These are phyloP conservation scores for Noctua pronuba DNA, from an alignment of 2,888 invertebrate species.

Conservation along the genomic window DNA sequence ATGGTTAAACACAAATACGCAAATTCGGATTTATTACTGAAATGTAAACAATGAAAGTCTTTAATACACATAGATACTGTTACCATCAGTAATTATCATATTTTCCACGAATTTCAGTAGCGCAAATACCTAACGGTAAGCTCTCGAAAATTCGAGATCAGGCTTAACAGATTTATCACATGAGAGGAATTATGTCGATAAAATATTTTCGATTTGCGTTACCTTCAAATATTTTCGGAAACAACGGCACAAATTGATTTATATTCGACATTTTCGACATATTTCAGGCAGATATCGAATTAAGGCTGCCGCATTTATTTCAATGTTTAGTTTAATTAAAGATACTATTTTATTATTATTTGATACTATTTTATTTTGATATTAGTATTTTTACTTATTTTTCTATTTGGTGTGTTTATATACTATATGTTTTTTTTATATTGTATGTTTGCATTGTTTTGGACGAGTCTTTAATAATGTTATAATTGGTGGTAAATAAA, in stretches of 20 bases:
- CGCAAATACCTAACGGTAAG: neutral
- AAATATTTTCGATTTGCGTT: constrained; percentile 23
- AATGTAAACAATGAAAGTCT: neutral
- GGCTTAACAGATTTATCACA: constrained; percentile 22
- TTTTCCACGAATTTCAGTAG: constrained; percentile 4
- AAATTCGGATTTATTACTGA: neutral
- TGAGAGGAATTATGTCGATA: constrained; percentile 20
- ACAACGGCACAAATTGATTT: constrained; percentile 21
- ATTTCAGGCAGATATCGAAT: constrained; percentile 1
- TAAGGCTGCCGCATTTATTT: neutral
- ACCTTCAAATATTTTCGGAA: constrained; percentile 7
- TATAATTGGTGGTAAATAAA: no score
- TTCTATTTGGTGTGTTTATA: no score
- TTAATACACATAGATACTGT: neutral
- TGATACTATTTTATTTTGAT: no score
- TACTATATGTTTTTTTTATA: no score
- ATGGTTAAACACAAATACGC: neutral
- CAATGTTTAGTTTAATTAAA: neutral
- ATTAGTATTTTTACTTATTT: no score
- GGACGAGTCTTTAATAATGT: no score
- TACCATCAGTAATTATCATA: neutral
- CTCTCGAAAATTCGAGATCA: neutral
- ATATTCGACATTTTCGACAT: constrained; percentile 3
- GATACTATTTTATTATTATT: no score
- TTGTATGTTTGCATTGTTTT: no score